Evolutionary conservation across 1,140 invertebrate genomes (phyloP), one percentile per base, ranked within the genome.

Genomic region (Amyelois transitella): DNA sequence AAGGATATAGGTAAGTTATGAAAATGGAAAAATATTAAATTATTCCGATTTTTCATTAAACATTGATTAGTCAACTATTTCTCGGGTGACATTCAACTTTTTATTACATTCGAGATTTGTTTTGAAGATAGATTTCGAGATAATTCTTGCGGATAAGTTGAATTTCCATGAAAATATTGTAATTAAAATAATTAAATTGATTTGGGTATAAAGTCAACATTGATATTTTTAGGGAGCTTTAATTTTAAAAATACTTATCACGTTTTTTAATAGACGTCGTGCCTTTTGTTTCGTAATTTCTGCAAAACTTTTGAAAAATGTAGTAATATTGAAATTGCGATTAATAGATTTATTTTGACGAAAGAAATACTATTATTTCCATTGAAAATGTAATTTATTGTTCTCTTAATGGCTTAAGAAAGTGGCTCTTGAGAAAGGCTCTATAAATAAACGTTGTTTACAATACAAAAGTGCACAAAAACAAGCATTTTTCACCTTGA

Each of bases 41-140:
- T 38, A 38, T 8, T 14, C 17, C 6, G 25, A 10, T 6, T n/a
- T n/a, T n/a, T n/a, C n/a, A n/a, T n/a, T n/a, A n/a, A 6, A 38
- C n/a, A 14, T 2, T 38, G 2, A 38, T n/a, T 14, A 38, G 32
- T 14, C 1, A 38, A 38, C 2, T 38, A 38, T 38, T 32, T 32
- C 28, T 32, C 12, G 43, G 47, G 43, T 66, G 66, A 71, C 66
- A 71, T 67, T 65, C 45, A 21, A 58, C 28, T 45, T 43, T 48
- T 28, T 20, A 24, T 24, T n/a, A 18, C 43, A 70, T 61, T 58
- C 21, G 53, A 48, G 51, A 51, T 61, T 60, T 64, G 47, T 66
- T 64, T 17, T 56, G 50, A 44, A 45, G 51, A 52, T 53, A 38
- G n/a, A 44, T 58, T 32, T 22, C 12, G 10, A 43, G 43, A 53